Percentiles rank a stretch among this genome's conserved stretches.
These are phyloP conservation scores for Molothrus ater DNA, from an alignment of 2,797 vertebrate species.

Conservation along the genomic window DNA sequence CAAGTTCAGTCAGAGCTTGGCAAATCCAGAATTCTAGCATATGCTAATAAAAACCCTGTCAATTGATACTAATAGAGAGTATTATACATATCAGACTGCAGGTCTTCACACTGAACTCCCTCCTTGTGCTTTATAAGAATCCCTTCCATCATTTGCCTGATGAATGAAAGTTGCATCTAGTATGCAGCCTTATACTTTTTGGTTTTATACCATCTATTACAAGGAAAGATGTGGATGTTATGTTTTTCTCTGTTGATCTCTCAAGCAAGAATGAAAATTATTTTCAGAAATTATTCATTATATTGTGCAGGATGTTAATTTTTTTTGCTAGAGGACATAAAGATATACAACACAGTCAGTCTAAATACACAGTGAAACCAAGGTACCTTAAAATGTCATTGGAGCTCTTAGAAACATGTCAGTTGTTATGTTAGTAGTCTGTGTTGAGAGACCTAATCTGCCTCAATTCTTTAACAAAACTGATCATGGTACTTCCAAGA, in stretches of 20 bases:
- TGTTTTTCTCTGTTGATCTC: background rate
- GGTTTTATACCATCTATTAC: background rate
- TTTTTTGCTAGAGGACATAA: background rate
- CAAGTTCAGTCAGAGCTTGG: background rate
- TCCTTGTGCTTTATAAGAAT: background rate
- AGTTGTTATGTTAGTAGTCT: background rate
- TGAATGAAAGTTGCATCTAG: background rate
- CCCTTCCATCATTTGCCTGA: background rate
- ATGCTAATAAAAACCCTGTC: background rate
- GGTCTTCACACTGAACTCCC: background rate
- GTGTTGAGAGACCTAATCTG: background rate
- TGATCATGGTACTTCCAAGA: background rate
- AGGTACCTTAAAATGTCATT: background rate
- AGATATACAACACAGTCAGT: background rate
- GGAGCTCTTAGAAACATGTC: background rate
- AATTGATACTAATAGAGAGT: background rate
- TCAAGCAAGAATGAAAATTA: background rate
- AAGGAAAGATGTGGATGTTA: background rate
- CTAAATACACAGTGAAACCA: background rate
- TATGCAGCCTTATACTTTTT: background rate
- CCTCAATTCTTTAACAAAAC: background rate
- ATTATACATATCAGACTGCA: background rate
- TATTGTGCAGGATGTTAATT: background rate
- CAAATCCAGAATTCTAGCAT: background rate
- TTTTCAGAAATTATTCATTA: background rate